Evolutionary conservation across 2,888 invertebrate genomes (phyloP), one percentile per base, ranked within the genome.

Genomic region (Watsonalla cultraria): DNA sequence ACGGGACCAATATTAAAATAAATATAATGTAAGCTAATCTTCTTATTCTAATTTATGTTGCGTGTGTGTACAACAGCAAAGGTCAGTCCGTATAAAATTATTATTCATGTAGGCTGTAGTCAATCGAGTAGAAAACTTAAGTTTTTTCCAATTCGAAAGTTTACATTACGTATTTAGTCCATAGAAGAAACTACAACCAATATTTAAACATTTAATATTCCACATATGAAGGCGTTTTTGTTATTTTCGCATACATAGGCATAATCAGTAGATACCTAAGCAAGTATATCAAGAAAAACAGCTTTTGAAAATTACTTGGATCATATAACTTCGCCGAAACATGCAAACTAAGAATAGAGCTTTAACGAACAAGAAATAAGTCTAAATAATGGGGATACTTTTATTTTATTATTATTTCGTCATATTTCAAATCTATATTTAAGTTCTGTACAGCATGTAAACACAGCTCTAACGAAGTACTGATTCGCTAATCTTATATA

Each of bases 361-460:
- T 78, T 78, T 74, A 81, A 76, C 76, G 81, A 75, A 78, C 78
- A 82, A 85, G 82, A 86, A 82, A 78, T 77, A 74, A 76, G 62
- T 72, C 74, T 85, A 84, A 83, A 86, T 86, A 77, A 84, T 83
- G 80, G 76, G 82, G 80, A 70, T 70, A 73, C 70, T 77, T 69
- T 73, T 76, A 64, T 74, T 72, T 71, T 69, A 69, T 73, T 69
- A 76, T 68, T 76, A 37, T 37, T 37, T 7, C 74, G 66, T 71
- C 72, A 75, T 71, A 74, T 64, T 69, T 70, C 70, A 55, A 55
- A 58, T 66, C 63, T 62, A 66, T 72, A 65, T 69, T 65, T 67
- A 62, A 64, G 64, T 70, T 62, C 69, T 70, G 70, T 64, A 62
- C 58, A 56, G 58, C 51, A 57, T 51, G 50, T 51, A 55, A 60